Evolutionary conservation across 1,140 invertebrate species (phyloP), one percentile per base, ranked within the genome.

Genomic region (Doryteuthis pealeii): DNA sequence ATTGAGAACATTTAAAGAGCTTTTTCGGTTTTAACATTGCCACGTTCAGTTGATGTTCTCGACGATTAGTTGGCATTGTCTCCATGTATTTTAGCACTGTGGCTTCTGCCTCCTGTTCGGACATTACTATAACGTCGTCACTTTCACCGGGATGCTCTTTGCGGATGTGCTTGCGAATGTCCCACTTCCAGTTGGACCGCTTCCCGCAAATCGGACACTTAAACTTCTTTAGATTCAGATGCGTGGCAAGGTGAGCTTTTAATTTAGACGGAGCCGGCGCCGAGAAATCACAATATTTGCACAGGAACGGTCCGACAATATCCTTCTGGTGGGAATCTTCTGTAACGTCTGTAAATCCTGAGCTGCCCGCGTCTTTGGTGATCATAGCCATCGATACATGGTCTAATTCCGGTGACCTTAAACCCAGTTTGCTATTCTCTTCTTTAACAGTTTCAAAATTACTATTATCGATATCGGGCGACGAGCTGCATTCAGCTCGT

Each of bases 1-100:
- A 98, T 1, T 94, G 89, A 3, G 95, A 96, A 89, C 96, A 97
- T 72, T 77, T 73, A 77, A 75, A 78, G 31, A 75, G 70, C 68
- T 73, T 75, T 74, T 80, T 72, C 22, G 58, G 66, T 28, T 69
- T 70, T 32, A 28, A 10, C 43, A 33, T 31, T 22, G 66, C 26
- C 18, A 74, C 43, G 74, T 83, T 83, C 6, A 84, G 62, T 71
- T 85, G 83, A 66, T 83, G 82, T 49, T 83, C 82, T 18, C 83
- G 70, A 62, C 79, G 76, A 12, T 82, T 79, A 65, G 80, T 79
- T 58, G 83, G 80, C 76, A 79, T 80, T 18, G 78, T 81, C 54
- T 82, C 77, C 65, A 87, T 73, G 67, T 88, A 86, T 5, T 82
- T 80, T 40, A 82, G 72, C 40, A 88, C 85, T 26, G 85, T 86